Percentiles rank a stretch among this genome's conserved stretches.
Conservation (phyloP, 1,140 invertebrate species). For the Lepidurus apus region DNA sequence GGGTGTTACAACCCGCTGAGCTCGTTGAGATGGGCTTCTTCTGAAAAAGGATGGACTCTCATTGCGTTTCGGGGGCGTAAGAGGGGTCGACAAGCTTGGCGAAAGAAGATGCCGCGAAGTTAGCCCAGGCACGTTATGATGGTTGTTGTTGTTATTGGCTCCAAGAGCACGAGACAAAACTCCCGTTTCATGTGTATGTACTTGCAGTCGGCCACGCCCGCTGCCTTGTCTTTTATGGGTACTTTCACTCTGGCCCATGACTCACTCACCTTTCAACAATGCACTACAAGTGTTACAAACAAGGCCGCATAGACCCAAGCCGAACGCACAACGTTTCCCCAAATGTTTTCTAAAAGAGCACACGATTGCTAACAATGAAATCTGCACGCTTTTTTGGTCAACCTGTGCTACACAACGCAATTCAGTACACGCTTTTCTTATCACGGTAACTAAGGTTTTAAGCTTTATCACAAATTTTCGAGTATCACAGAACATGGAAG, state of each 20-base stretch:
- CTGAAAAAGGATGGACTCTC: neutral
- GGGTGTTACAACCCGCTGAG: neutral
- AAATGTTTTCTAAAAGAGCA: neutral
- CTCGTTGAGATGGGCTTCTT: neutral
- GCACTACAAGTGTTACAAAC: neutral
- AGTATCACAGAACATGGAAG: conserved; percentile 19
- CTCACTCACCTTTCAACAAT: conserved; percentile 17
- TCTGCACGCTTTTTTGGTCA: neutral
- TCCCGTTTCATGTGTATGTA: neutral
- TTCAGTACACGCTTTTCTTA: neutral
- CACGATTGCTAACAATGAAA: neutral
- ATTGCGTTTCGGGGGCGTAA: neutral
- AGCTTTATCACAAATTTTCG: conserved; percentile 1
- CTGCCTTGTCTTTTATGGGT: conserved; percentile 21
- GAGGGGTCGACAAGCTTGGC: neutral
- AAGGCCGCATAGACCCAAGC: neutral
- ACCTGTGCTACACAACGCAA: neutral
- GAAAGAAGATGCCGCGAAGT: neutral
- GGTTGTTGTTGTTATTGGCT: neutral
- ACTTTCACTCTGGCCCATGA: conserved; percentile 14
- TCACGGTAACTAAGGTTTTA: conserved; percentile 18
- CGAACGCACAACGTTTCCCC: neutral
- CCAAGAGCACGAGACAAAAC: neutral
- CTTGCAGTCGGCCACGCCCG: neutral
- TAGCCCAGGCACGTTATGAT: neutral